phyloP scores from a whole-genome alignment of 2,888 invertebrate species.

The Azorinus chamasolen region DNA sequence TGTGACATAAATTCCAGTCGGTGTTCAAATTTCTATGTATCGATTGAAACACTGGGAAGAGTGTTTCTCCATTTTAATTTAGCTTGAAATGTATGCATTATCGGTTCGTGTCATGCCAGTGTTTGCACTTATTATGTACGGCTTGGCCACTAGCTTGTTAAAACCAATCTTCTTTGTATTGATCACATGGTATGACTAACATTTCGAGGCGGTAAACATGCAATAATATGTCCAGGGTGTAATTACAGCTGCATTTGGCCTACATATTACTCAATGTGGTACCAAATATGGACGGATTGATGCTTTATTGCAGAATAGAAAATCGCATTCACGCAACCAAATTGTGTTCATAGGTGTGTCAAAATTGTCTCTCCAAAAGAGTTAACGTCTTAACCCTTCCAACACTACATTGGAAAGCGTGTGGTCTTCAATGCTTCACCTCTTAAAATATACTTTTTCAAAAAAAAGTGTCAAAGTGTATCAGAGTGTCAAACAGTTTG shows the following conservation, averaged over 20 bases:
- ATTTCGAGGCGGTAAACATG: constrained; percentile 43
- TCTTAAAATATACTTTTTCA: too few species aligned
- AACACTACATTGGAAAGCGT: too few species aligned
- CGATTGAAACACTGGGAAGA: constrained; percentile 33
- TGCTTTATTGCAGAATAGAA: too few species aligned
- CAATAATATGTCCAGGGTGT: constrained; percentile 48
- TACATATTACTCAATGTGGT: not conserved
- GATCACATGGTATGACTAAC: constrained; percentile 52
- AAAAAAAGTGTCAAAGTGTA: too few species aligned
- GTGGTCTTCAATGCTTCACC: too few species aligned
- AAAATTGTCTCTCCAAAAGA: too few species aligned
- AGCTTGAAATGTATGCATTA: constrained; percentile 53
- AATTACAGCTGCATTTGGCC: constrained; percentile 34
- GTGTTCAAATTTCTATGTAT: constrained; percentile 44
- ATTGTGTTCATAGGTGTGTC: too few species aligned
- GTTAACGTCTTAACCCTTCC: too few species aligned
- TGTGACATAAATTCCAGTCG: constrained; percentile 21
- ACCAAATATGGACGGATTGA: too few species aligned
- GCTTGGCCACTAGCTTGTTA: constrained; percentile 61
- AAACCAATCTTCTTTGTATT: constrained; percentile 61
- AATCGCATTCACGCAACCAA: too few species aligned
- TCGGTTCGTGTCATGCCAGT: constrained; percentile 51
- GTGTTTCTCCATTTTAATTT: constrained; percentile 56
- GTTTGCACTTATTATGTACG: constrained; percentile 65
- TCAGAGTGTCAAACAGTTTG: too few species aligned